phyloP scores from a whole-genome alignment of 2,888 invertebrate species.

The Drosophila monieri region DNA sequence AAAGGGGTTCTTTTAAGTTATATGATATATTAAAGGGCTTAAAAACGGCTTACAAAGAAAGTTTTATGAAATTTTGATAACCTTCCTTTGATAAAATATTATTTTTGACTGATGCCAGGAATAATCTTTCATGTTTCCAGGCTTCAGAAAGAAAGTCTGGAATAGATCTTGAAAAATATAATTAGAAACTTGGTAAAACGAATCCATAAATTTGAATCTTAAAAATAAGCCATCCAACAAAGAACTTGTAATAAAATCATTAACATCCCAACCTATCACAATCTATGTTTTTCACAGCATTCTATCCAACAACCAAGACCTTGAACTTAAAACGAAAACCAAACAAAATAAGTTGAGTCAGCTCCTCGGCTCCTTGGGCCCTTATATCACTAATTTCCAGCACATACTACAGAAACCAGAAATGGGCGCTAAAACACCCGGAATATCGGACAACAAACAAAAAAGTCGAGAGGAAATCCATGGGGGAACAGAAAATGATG shows the following conservation, averaged over 20 bases:
- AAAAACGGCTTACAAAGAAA: too few relatives aligned
- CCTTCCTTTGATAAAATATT: too few relatives aligned
- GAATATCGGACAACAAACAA: constrained; percentile 35
- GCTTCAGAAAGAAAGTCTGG: too few relatives aligned
- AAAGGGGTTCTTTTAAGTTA: background rate
- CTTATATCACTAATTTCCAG: constrained; percentile 26
- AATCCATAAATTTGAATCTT: too few relatives aligned
- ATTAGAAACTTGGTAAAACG: too few relatives aligned
- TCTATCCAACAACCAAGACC: background rate
- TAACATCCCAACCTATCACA: background rate
- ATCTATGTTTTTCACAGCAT: background rate
- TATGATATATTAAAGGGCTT: background rate
- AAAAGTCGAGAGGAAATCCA: constrained; percentile 22
- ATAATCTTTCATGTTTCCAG: too few relatives aligned
- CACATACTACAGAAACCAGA: constrained; percentile 15
- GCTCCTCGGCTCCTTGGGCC: background rate
- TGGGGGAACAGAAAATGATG: constrained; percentile 13
- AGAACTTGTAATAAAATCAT: background rate
- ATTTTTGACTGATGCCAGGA: too few relatives aligned
- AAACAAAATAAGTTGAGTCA: constrained; percentile 20
- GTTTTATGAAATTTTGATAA: too few relatives aligned
- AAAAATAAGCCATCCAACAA: background rate
- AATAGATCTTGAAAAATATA: too few relatives aligned
- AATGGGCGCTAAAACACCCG: background rate
- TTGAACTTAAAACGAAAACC: constrained; percentile 25